A percentile compares a stretch with the other conserved stretches of the same genome.
Evolutionary conservation across 2,113 vertebrate genomes (phyloP).

Genomic region (Neodon shergylaensis): DNA sequence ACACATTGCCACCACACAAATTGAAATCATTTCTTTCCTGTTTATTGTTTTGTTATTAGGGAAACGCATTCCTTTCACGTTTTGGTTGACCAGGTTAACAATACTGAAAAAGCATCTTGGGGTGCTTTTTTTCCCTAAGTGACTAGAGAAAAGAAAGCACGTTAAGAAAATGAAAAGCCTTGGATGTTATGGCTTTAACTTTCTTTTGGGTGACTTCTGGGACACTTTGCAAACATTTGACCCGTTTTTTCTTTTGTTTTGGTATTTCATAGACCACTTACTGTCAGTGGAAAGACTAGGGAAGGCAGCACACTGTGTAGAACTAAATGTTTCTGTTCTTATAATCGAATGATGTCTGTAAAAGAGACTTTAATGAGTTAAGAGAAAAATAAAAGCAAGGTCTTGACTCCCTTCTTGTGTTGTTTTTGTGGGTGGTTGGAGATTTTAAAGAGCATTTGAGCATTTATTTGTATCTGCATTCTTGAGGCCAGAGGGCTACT

Average conservation of each 20-base stretch:
- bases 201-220: slow-evolving; percentile 40
- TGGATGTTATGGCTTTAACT: neutral
- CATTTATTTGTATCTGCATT: neutral
- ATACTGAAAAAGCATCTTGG: neutral
- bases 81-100: slow-evolving; percentile 41
- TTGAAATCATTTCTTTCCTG: slow-evolving; percentile 11
- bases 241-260: slow-evolving; percentile 30
- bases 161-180: slow-evolving; percentile 48
- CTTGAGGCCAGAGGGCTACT: too few species aligned
- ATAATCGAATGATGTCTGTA: neutral
- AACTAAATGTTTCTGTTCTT: slow-evolving; percentile 43
- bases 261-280: neutral
- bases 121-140: neutral
- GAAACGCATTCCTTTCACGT: slow-evolving; percentile 9
- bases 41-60: slow-evolving; percentile 34
- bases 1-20: neutral
- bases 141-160: neutral
- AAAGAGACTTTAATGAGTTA: neutral
- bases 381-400: neutral
- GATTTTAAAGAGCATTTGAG: neutral
- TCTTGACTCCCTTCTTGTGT: neutral
- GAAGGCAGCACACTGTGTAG: neutral
- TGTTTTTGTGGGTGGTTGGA: neutral
- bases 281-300: neutral
- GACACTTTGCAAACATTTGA: slow-evolving; percentile 22